These are phyloP conservation scores for Hemitrygon akajei DNA, from an alignment of 2,797 vertebrate genomes.

Conservation along the genomic window DNA sequence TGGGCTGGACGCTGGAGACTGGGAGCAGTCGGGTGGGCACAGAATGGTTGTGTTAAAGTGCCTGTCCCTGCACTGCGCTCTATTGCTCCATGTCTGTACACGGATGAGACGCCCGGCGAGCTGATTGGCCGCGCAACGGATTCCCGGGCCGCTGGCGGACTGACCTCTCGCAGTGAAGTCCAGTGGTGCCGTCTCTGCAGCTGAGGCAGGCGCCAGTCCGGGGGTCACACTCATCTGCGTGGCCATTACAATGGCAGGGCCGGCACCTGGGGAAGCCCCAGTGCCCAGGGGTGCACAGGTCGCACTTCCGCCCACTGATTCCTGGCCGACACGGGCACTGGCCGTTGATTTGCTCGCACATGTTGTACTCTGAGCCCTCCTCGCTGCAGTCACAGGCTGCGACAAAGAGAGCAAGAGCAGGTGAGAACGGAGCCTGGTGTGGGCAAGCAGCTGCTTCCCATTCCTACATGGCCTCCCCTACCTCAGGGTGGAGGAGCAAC, in stretches of 20 bases:
- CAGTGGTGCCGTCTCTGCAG: constrained; percentile 62
- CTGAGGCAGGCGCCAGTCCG: constrained; percentile 55
- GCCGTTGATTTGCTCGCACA: constrained; percentile 64
- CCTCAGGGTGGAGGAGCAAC: no score
- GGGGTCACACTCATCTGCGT: constrained; percentile 62
- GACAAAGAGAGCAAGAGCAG: background rate
- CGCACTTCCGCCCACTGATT: constrained; percentile 61
- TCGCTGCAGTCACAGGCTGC: constrained; percentile 71
- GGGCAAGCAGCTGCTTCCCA: no score
- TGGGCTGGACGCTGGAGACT: no score
- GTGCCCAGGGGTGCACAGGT: constrained; percentile 63
- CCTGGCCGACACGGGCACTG: constrained; percentile 68
- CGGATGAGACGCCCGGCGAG: no score
- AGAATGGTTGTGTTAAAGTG: no score
- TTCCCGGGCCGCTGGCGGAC: background rate
- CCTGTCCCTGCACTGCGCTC: no score
- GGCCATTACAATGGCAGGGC: constrained; percentile 70
- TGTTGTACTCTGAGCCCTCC: constrained; percentile 60
- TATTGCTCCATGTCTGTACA: no score
- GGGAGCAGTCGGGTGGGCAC: no score
- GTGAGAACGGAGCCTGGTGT: background rate
- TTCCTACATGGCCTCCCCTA: no score
- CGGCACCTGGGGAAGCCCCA: constrained; percentile 73
- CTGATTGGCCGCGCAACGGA: background rate
- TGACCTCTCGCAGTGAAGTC: constrained; percentile 68